phyloP scores from a whole-genome alignment of 2,888 invertebrate species.

The Lycaena phlaeas region DNA sequence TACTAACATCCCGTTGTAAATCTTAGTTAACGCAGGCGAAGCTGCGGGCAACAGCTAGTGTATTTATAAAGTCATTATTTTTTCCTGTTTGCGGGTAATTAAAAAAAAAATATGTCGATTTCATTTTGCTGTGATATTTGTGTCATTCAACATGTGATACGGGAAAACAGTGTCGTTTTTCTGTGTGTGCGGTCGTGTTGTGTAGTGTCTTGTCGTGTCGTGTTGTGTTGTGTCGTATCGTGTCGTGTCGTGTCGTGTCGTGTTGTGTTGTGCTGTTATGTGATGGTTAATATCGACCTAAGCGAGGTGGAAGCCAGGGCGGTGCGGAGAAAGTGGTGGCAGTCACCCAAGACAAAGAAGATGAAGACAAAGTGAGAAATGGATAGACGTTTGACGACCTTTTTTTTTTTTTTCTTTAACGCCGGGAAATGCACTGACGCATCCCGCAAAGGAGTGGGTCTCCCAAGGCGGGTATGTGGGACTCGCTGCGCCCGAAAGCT shows the following conservation, averaged over 20 bases:
- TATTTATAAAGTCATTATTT: too few relatives aligned
- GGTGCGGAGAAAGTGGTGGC: conserved; percentile 50
- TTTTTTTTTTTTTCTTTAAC: too few relatives aligned
- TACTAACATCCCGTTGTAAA: too few relatives aligned
- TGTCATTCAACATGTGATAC: neutral
- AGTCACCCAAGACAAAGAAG: conserved; percentile 40
- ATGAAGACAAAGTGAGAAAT: conserved; percentile 30
- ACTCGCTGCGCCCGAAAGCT: too few relatives aligned
- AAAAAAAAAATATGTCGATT: too few relatives aligned
- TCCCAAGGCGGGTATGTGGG: too few relatives aligned
- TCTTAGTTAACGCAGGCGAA: too few relatives aligned
- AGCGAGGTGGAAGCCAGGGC: conserved; percentile 40
- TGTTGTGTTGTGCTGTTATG: neutral
- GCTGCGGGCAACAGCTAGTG: too few relatives aligned
- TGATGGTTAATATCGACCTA: conserved; percentile 36
- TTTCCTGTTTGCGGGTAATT: too few relatives aligned
- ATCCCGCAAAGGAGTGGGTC: too few relatives aligned
- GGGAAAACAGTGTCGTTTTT: neutral
- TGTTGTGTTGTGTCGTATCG: neutral
- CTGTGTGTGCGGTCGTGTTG: neutral
- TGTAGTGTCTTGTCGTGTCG: neutral
- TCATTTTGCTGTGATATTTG: neutral
- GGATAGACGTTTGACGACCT: too few relatives aligned
- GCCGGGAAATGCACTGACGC: too few relatives aligned
- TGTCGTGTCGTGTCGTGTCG: neutral